Base-by-base conservation (phyloP, 2,888 invertebrate species). In the Dioctria rufipes region DNA sequence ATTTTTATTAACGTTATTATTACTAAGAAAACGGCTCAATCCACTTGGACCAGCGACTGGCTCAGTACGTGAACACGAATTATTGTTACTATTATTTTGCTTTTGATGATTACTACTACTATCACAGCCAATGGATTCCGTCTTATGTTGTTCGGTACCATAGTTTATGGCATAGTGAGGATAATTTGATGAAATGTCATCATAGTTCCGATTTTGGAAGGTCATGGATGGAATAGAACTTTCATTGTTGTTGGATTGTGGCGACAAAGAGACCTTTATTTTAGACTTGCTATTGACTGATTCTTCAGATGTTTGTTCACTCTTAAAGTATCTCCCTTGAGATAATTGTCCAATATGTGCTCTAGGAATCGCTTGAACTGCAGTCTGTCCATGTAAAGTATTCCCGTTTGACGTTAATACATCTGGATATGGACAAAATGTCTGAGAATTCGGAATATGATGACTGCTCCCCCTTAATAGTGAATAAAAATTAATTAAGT, bases 1-100 rank as follows among this genome's bases (percentile, higher is more conserved):
- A n/a, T 42, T 78, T 5, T 67, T 79, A 39, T 63, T 61, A 9
- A n/a, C 63, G 58, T 39, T 66, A 37, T 58, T 79, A 3, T 37
- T 39, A 3, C 49, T 46, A 8, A 67, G 73, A 43, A 79, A 80
- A 25, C 81, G 82, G 75, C 75, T 82, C 39, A 84, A 49, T 1
- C 84, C 84, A 67, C 84, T 84, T 5, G 84, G 84, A 5, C 84
- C 84, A 25, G 84, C 78, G 4, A 83, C 77, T 39, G 84, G 83
- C 63, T 84, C 83, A 25, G 39, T 63, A 8, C 37, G 42, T 54
- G 43, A 5, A 25, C 60, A 79, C 3, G 73, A 6, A 5, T 49
- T 60, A 37, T 42, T 63, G 60, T 13, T 42, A 8, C 63, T 11
- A 54, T 25, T 54, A 25, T 39, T 77, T 37, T 63, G 61, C 5